Base-by-base conservation (phyloP, 2,113 vertebrate species). In the Cyrtonyx montezumae region DNA sequence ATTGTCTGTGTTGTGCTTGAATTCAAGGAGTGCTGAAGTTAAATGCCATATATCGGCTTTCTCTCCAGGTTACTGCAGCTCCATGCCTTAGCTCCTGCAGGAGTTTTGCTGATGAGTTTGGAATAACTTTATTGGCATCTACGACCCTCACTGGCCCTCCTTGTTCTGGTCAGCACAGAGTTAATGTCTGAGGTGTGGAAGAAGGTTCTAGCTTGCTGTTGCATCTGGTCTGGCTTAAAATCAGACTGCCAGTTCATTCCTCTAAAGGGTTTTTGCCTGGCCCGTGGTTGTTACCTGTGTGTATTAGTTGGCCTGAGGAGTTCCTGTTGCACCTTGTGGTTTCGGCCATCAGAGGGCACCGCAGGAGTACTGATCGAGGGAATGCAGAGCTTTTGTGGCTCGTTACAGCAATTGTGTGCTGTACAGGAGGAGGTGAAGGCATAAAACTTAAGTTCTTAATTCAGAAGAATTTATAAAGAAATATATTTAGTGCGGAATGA, bases 81-180 rank as follows among this genome's bases (percentile, higher is more conserved):
- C 48, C 16, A 7, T 4, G 8, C 4, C 13, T 55, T n/a, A 1
- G 0, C 0, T 56, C 32, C 1, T 21, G 8, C 9, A 26, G 18
- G 36, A 2, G 0, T 68, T 82, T 51, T 34, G 22, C 25, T 37
- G 2, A 16, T 1, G 4, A 20, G 10, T 14, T 55, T 3, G 34
- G 37, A 42, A 40, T 3, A 21, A 21, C 25, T 92, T 43, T 5
- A 9, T 19, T 3, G 3, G 18, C 32, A 67, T 4, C 0, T 0
- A 34, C 8, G 70, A 7, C 34, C 5, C 42, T 20, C 45, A 0
- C 15, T 8, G 42, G 62, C 11, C 22, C 3, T 16, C 32, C 17
- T 11, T 7, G 70, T 30, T 85, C 11, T 45, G 75, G 16, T n/a
- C 63, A 17, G 42, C 37, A 3, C 34, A 6, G 2, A 15, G 26